A percentile compares a stretch with the other conserved stretches of the same genome.
phyloP scores from a whole-genome alignment of 2,888 invertebrate species.

The Stramonita haemastoma region DNA sequence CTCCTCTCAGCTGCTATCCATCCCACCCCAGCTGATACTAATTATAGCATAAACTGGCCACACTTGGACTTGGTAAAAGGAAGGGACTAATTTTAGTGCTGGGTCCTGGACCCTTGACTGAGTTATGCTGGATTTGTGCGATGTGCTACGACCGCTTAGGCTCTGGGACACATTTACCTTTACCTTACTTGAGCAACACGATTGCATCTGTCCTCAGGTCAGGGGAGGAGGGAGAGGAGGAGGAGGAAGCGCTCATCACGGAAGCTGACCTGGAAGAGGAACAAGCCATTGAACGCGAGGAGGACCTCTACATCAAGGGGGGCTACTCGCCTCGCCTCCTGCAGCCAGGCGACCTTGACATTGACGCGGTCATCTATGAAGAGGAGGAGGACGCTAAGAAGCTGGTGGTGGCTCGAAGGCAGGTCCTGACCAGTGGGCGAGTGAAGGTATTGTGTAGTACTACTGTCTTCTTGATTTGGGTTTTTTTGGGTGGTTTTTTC shows the following conservation, averaged over 20 bases:
- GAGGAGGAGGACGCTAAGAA: constrained; percentile 87
- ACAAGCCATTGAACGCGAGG: constrained; percentile 78
- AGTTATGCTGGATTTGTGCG: too few relatives aligned
- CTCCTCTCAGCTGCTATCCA: too few relatives aligned
- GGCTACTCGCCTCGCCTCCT: constrained; percentile 90
- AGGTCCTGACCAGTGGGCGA: constrained; percentile 79
- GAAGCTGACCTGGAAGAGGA: constrained; percentile 69
- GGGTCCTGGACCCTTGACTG: too few relatives aligned
- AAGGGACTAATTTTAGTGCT: too few relatives aligned
- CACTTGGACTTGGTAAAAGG: too few relatives aligned
- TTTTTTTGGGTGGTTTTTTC: too few relatives aligned
- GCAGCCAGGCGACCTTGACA: constrained; percentile 83
- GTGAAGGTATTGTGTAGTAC: constrained; percentile 78
- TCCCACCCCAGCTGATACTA: too few relatives aligned
- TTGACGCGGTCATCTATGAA: constrained; percentile 86
- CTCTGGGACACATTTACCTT: too few relatives aligned
- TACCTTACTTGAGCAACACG: too few relatives aligned
- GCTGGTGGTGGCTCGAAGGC: constrained; percentile 85
- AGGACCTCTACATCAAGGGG: constrained; percentile 86
- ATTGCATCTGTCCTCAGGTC: not conserved
- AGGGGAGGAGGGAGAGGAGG: not conserved
- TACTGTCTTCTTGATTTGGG: too few relatives aligned
- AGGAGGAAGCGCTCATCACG: constrained; percentile 37
- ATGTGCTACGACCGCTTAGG: too few relatives aligned
- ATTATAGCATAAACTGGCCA: too few relatives aligned